Base-by-base conservation (phyloP, 2,797 vertebrate species). In the Sebastes diploproa region DNA sequence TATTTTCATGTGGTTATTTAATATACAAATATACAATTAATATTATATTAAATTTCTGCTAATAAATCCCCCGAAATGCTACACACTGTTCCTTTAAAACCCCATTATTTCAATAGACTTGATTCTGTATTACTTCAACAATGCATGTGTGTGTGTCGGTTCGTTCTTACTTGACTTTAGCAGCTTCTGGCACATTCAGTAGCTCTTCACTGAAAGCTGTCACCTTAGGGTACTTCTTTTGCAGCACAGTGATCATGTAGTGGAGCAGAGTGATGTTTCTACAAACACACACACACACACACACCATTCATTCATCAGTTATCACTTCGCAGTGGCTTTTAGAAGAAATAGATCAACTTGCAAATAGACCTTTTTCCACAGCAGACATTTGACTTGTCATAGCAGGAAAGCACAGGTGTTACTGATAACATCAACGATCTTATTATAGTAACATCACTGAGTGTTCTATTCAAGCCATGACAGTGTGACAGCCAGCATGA, bases 211-310 rank as follows among this genome's bases (percentile, higher is more conserved):
- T 95, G 65, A 99, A 94, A 20, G 50, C 87, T 54, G 95, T 91
- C 38, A 97, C 96, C 85, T 95, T 96, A 3, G 97, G 97, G 12
- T 96, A 99, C 84, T 97, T 98, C 92, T 96, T 97, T 73, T 98
- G 97, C 73, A 99, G 93, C 0, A 98, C 94, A 50, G 96, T 96
- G 92, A 99, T 96, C 84, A 99, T 95, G 96, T 99, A 99, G 93
- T 99, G 97, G 87, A 99, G 96, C 76, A 99, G 95, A 30, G 87
- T 88, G 68, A 92, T 0, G 55, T 89, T 91, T 73, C 92, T 94
- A 16, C 62, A 84, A 12, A 82, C 16, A 38, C 36, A 38, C 34
- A 36, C 34, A 36, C 34, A 36, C 10, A 36, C 34, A 38, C 12
- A 38, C 36, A 60, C 0, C 16, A 65, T 55, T 23, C 58, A 54